Base-by-base conservation (phyloP, 2,797 vertebrate genomes). In the Sorex maritimensis region DNA sequence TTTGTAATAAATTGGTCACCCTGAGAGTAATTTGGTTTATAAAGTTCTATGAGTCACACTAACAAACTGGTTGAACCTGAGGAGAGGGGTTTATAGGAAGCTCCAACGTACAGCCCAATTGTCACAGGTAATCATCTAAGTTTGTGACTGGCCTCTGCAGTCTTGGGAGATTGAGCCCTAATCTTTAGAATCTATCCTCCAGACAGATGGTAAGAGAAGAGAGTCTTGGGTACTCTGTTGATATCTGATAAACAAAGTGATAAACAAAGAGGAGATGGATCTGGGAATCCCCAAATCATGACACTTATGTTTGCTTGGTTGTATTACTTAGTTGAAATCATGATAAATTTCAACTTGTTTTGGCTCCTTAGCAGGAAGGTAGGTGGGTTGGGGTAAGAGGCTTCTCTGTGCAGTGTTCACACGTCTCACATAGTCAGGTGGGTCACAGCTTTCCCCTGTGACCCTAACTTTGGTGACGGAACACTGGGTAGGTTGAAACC, bases 371-470 rank as follows among this genome's bases (percentile, higher is more conserved):
- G 17, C 55, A 41, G 34, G 74, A 81, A 8, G 15, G 30, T 10
- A 21, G 41, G 19, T 11, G 3, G 34, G n/a, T 1, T 5, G 21
- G 21, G 30, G n/a, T 52, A 4, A 24, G 1, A 0, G 13, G 13
- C 30, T 49, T 9, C 55, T 81, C 15, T 49, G 1, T 41, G 68
- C 63, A 75, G 67, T 21, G 26, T 4, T 67, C 65, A 67, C 6
- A 8, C 34, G n/a, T 11, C 58, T 49, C 26, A 34, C 34, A 34
- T 34, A 34, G 34, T 34, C 34, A 34, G 34, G 34, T 34, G 34
- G 34, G 34, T 34, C 34, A 34, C 34, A 61, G 26, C 71, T 90
- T 19, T 63, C 34, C 28, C n/a, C n/a, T 79, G 73, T 55, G 63
- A 21, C 21, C 23, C 9, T 83, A 49, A 52, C 34, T 34, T 87